Conservation (phyloP, 37 sponge, comb jelly and placozoan species). For the Petrosia ficiformis region DNA sequence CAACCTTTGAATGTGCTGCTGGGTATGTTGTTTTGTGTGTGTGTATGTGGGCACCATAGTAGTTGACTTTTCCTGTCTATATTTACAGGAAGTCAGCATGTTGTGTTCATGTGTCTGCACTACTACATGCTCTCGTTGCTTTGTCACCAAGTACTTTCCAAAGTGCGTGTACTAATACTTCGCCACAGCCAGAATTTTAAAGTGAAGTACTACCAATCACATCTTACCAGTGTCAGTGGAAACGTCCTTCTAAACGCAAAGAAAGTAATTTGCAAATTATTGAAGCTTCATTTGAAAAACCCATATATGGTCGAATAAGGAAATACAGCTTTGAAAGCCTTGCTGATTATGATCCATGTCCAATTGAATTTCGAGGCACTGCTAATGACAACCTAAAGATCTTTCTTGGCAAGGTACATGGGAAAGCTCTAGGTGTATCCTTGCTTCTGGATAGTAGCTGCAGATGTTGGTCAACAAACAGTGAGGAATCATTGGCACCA, state of each 20-base stretch:
- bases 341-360: slow-evolving; percentile 30
- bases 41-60: not conserved
- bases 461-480: not conserved
- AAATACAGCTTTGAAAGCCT: not conserved
- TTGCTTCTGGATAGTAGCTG: slow-evolving; percentile 18
- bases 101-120: not conserved
- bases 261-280: slow-evolving; percentile 11
- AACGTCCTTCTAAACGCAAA: slow-evolving; percentile 19
- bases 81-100: not conserved
- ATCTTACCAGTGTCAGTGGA: slow-evolving; percentile 40
- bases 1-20: not conserved
- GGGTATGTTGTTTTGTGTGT: not conserved
- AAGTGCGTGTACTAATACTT: not conserved
- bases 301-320: slow-evolving; percentile 15
- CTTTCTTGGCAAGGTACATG: slow-evolving; percentile 10
- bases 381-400: not conserved
- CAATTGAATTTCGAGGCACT: slow-evolving; percentile 12
- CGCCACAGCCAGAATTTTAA: not conserved
- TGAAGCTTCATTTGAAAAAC: slow-evolving; percentile 15
- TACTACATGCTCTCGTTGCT: not conserved
- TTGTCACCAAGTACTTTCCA: slow-evolving; percentile 11
- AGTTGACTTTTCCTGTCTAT: not conserved
- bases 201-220: slow-evolving; percentile 24
- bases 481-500: not conserved
- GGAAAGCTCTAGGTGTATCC: slow-evolving; percentile 5